A percentile compares a stretch with the other conserved stretches of the same genome.
Evolutionary conservation across 2,888 invertebrate species (phyloP).

Genomic region (Branchinecta sandiegonensis): DNA sequence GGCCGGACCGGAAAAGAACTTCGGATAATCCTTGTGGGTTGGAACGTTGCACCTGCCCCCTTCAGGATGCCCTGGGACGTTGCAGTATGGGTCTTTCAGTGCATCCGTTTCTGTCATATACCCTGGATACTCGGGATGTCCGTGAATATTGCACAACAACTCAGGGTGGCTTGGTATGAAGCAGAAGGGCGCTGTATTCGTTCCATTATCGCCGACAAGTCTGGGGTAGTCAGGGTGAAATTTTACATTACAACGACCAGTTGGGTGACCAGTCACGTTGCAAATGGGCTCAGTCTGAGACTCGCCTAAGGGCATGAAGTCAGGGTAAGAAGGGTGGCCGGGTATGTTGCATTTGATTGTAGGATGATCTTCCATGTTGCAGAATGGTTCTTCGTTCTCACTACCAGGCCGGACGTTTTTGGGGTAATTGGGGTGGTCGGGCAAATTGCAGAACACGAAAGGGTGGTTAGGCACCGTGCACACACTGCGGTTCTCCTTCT

Average conservation of each 20-base stretch:
- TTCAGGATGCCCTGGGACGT: conserved; percentile 21
- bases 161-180: conserved; percentile 23
- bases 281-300: conserved; percentile 23
- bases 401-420: conserved; percentile 19
- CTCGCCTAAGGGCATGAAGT: conserved; percentile 20
- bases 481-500: conserved; percentile 17
- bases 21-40: conserved; percentile 18
- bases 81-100: conserved; percentile 20
- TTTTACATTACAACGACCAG: conserved; percentile 21
- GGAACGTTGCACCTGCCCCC: conserved; percentile 18
- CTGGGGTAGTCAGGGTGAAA: conserved; percentile 23
- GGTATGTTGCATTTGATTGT: conserved; percentile 22
- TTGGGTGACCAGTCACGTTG: conserved; percentile 21
- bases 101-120: conserved; percentile 23
- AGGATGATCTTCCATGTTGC: conserved; percentile 22
- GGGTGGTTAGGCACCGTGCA: conserved; percentile 23
- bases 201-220: conserved; percentile 19
- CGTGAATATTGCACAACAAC: conserved; percentile 21
- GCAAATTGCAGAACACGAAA: conserved; percentile 20
- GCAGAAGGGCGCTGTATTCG: conserved; percentile 21
- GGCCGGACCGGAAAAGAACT: conserved; percentile 7
- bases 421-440: conserved; percentile 22
- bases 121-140: conserved; percentile 22
- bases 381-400: conserved; percentile 17
- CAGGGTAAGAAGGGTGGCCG: conserved; percentile 23